These are phyloP conservation scores for Apogon hyalosoma DNA, from an alignment of 2,797 vertebrate genomes.

Conservation along the genomic window DNA sequence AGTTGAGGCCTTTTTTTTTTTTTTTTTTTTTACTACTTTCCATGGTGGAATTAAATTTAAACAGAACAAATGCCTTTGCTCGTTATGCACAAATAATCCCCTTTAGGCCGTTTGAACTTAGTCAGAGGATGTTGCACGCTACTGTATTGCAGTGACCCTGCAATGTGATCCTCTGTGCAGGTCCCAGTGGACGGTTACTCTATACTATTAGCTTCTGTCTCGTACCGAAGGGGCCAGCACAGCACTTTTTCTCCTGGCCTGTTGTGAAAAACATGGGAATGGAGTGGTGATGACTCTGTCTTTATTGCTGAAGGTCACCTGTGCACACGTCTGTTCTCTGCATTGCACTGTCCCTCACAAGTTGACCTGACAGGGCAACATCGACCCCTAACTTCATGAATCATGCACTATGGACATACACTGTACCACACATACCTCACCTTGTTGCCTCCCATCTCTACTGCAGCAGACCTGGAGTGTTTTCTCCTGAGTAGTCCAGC, in stretches of 20 bases:
- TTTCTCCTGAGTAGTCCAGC: constrained; percentile 18
- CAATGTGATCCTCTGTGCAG: constrained; percentile 75
- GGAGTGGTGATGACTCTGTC: constrained; percentile 73
- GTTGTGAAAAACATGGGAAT: constrained; percentile 70
- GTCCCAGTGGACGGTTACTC: constrained; percentile 73
- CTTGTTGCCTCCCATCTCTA: constrained; percentile 40
- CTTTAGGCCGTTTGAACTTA: constrained; percentile 34
- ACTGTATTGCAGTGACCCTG: constrained; percentile 79
- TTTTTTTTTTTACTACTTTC: constrained; percentile 5
- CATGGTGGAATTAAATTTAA: constrained; percentile 3
- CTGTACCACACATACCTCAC: constrained; percentile 27
- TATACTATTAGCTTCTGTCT: constrained; percentile 69
- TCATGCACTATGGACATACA: constrained; percentile 62
- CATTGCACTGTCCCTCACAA: constrained; percentile 59
- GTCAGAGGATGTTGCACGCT: constrained; percentile 62
- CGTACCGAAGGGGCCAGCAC: constrained; percentile 67
- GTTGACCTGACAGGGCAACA: constrained; percentile 72
- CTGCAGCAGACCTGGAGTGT: constrained; percentile 7
- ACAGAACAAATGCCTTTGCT: constrained; percentile 8
- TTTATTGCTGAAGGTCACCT: constrained; percentile 80
- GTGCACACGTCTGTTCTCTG: constrained; percentile 64
- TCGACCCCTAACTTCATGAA: constrained; percentile 77
- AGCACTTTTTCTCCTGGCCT: constrained; percentile 72
- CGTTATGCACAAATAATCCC: constrained; percentile 16
- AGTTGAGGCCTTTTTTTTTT: not conserved